Base-by-base conservation (phyloP, 2,888 invertebrate species). In the Athetis lepigone region DNA sequence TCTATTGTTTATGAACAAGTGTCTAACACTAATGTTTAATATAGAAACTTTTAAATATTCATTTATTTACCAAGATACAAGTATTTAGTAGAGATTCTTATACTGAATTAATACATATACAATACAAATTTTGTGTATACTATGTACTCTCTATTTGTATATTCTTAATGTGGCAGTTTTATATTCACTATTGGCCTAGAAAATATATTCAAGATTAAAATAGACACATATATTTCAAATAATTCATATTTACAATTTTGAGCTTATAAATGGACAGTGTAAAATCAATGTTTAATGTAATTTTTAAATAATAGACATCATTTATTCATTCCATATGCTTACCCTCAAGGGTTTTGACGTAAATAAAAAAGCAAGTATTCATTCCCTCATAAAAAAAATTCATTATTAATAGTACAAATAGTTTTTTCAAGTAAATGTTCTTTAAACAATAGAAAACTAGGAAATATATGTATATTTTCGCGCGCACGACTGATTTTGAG, bases 401-500 rank as follows among this genome's bases (percentile, higher is more conserved):
- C 21, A 21, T 64, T 46, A 60, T 45, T 33, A 57, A 62, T 69
- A 72, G 75, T 77, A 77, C 73, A 70, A 77, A 77, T 61, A 58
- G 54, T 18, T 54, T 57, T n/a, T 56, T 65, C 47, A 59, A 27
- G 9, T 39, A 49, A n/a, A 45, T 45, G 49, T 77, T 59, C 52
- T 43, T 39, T 36, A 68, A 71, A 67, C 76, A 80, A 82, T 83
- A 81, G 83, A 82, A 84, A 81, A 82, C 79, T 80, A 66, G 69
- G 79, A 75, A 57, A 67, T 42, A 18, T 40, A 71, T 59, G 42
- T 39, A 75, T 66, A 46, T 59, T 52, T 74, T 83, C 68, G 82
- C 75, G 80, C 78, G 85, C 84, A 85, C 83, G 90, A 89, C 89
- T 90, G 90, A 90, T 87, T 88, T 86, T 85, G 81, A 75, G 82